Evolutionary conservation across 1,140 invertebrate species (phyloP).

Genomic region (Zaprionus camerounensis): DNA sequence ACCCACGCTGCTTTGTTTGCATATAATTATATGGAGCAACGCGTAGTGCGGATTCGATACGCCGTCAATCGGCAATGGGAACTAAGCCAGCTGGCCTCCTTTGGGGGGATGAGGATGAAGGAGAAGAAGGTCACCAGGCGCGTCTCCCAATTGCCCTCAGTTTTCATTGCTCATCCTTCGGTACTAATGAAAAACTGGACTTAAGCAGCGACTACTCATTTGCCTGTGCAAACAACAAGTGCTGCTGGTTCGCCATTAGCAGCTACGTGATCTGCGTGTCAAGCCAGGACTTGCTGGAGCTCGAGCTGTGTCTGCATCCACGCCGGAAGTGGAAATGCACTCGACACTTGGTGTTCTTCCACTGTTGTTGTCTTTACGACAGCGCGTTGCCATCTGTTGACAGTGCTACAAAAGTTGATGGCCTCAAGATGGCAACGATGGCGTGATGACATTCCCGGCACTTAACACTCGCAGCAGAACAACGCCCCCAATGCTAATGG

Average conservation of each 20-base stretch:
- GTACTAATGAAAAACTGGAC: conserved; percentile 55
- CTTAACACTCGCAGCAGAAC: background rate
- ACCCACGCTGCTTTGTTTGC: conserved; percentile 43
- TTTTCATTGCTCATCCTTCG: background rate
- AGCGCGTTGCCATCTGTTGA: conserved; percentile 25
- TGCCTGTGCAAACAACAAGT: conserved; percentile 62
- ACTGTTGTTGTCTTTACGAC: conserved; percentile 32
- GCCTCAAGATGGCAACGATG: conserved; percentile 21
- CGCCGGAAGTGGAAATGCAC: conserved; percentile 53
- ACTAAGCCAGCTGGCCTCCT: conserved; percentile 39
- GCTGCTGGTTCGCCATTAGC: conserved; percentile 7
- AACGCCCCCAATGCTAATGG: conserved; percentile 37
- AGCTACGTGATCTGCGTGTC: conserved; percentile 52
- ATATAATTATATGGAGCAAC: conserved; percentile 59
- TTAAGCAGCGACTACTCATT: conserved; percentile 48
- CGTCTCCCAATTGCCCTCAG: background rate
- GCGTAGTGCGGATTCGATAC: conserved; percentile 17
- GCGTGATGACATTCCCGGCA: conserved; percentile 12
- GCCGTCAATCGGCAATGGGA: conserved; percentile 34
- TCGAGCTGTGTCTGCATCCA: background rate
- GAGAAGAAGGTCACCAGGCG: background rate
- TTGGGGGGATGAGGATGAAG: background rate
- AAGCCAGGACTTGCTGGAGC: conserved; percentile 14
- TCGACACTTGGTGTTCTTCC: conserved; percentile 37
- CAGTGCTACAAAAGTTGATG: conserved; percentile 50